Base-by-base conservation (phyloP, 2,113 vertebrate genomes). In the Odocoileus virginianus region DNA sequence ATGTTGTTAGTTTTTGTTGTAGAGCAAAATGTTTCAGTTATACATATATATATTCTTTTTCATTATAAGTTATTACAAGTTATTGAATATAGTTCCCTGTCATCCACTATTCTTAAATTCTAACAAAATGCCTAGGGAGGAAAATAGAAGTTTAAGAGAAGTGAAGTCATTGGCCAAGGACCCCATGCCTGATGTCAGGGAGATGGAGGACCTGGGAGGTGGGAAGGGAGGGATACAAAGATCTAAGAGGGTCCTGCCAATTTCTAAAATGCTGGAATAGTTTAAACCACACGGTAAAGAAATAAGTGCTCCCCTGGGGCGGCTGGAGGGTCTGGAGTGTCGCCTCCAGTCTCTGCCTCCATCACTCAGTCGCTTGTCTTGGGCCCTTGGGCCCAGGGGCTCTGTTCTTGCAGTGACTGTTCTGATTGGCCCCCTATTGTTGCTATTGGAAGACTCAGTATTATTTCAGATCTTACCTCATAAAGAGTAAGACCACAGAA, bases 71-170 rank as follows among this genome's bases (percentile, higher is more conserved):
- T 74, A 23, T 40, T 74, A 76, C 23, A 76, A 76, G 7, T 43
- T 43, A 27, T 43, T 76, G 71, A 43, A 14, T 76, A 43, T 7
- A 43, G 71, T 43, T 76, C 15, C 40, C 40, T 76, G 40, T 43
- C 71, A 76, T 43, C 40, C 10, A 11, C 40, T 88, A n/a, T 78
- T 86, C 7, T 95, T 83, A 54, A 94, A 96, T 33, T 36, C 15
- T 36, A 58, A 87, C 1, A 71, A 30, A 67, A 83, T 47, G 27
- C 27, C 30, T 64, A n/a, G 40, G 45, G 33, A 60, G 10, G 21
- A 8, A 92, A 89, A 94, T 40, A 57, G 67, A 88, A 50, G 47
- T 81, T 19, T 64, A 55, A 47, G 71, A 95, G 25, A 87, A 50
- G 15, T 50, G 55, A 88, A 85, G 1, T 47, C 40, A 74, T 2